Conservation (phyloP, 2,888 invertebrate species). For the Cylloceria caligata region DNA sequence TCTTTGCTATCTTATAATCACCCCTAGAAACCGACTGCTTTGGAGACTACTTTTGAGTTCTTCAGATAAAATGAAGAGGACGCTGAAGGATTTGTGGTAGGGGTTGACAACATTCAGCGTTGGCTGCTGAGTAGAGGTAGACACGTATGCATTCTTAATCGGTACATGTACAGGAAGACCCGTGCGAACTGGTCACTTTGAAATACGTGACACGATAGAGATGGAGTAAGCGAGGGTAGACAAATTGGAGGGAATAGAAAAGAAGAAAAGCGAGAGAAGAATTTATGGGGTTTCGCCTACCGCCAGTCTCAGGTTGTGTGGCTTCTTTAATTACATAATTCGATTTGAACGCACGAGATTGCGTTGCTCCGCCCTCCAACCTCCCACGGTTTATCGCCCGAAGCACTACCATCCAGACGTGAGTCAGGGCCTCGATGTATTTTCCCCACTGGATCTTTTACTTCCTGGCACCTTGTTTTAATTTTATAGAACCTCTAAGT, state of each 20-base stretch:
- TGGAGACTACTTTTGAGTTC: constrained; percentile 34
- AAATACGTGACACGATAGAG: constrained; percentile 53
- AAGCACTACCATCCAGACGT: neutral
- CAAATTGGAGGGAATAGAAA: constrained; percentile 12
- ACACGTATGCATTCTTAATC: constrained; percentile 9
- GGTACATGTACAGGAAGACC: constrained; percentile 60
- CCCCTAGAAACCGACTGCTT: neutral
- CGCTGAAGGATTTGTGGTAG: neutral
- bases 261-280: too few species aligned
- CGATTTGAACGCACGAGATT: constrained; percentile 74
- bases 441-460: neutral
- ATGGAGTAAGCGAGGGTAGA: neutral
- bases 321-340: constrained; percentile 83
- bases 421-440: neutral
- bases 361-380: neutral
- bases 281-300: constrained; percentile 76
- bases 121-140: constrained; percentile 24
- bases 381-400: neutral
- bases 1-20: neutral
- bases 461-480: constrained; percentile 4
- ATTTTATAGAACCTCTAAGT: neutral
- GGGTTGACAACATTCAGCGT: constrained; percentile 13
- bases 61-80: constrained; percentile 48
- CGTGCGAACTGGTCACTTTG: constrained; percentile 64
- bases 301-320: constrained; percentile 75